phyloP scores from a whole-genome alignment of 2,888 invertebrate species.

The Synergus gifuensis region DNA sequence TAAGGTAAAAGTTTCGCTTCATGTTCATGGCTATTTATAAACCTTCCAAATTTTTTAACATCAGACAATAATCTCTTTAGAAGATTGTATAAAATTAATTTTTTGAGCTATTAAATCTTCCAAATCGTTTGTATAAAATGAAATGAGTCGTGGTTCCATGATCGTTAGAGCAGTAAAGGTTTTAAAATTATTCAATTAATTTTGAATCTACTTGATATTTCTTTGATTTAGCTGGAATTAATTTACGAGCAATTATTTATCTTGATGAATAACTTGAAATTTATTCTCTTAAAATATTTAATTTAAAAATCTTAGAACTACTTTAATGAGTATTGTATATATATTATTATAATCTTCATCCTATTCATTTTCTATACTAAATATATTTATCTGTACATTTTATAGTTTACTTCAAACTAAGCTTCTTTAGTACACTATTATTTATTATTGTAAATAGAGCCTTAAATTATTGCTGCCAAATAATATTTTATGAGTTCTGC shows the following conservation, averaged over 20 bases:
- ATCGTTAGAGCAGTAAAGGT: neutral
- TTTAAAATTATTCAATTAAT: neutral
- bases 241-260: too few species aligned
- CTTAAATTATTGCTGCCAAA: slow-evolving; percentile 10
- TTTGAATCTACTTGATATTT: too few species aligned
- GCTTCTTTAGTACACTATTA: neutral
- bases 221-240: too few species aligned
- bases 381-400: neutral
- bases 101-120: neutral
- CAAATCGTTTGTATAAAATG: neutral
- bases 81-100: neutral
- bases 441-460: slow-evolving; percentile 27
- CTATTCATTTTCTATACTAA: neutral
- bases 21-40: neutral
- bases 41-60: neutral
- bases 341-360: neutral
- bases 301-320: neutral
- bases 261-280: too few species aligned
- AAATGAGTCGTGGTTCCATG: neutral
- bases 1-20: neutral
- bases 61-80: neutral
- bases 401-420: neutral
- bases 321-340: neutral
- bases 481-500: neutral
- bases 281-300: neutral